Evolutionary conservation across 2,888 invertebrate species (phyloP), one percentile per base, ranked within the genome.

Genomic region (Microctonus hyperodae): DNA sequence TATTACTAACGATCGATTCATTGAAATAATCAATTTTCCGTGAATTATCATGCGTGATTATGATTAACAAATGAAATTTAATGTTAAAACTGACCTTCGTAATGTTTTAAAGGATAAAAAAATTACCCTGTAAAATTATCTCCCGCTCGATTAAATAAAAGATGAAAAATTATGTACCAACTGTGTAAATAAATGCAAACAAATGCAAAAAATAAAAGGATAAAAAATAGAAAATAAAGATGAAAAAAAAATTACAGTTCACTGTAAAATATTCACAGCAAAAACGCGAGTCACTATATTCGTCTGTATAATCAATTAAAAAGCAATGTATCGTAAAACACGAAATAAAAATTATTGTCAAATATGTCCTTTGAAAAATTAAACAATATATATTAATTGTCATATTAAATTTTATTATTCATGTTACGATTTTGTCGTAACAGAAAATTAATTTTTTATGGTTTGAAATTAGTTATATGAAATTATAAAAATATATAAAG

Each of bases 231-330:
- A 22, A 25, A 51, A 44, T 11, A 22, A 9, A 55, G 10, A 13
- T 22, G 40, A 20, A 50, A 31, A 53, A 53, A 53, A 64, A 61
- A 51, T 64, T 55, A 16, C 16, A 6, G 58, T 62, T 68, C 72
- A 74, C 69, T 75, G 73, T 77, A 77, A 69, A 72, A 75, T 75
- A 74, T 72, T 72, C 72, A 70, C 66, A 64, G 71, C 68, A 70
- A 73, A 73, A 73, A 69, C 51, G n/a, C 64, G 70, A 68, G 67
- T 60, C 72, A 68, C 58, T 70, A 67, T 81, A 81, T 78, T 81
- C 81, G 79, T 83, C 82, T 82, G 80, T 81, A 81, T 83, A 81
- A 83, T 81, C 80, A 74, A 81, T 81, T 81, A 81, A 83, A 81
- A 79, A 81, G 78, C 78, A 82, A 79, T 82, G 82, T 83, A 83